phyloP scores from a whole-genome alignment of 2,797 vertebrate genomes.

The Ptychadena robeensis region DNA sequence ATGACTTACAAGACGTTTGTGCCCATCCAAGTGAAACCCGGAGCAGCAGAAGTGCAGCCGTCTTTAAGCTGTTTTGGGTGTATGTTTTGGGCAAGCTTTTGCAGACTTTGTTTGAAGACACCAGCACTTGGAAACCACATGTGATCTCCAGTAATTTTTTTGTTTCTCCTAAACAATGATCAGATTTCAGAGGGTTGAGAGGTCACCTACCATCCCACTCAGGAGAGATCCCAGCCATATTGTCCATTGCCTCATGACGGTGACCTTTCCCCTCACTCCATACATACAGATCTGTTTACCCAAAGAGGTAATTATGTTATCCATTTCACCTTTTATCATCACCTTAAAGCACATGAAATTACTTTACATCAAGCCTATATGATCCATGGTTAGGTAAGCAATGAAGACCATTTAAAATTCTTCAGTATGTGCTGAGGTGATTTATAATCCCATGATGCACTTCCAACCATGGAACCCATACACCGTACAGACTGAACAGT shows the following conservation, averaged over 20 bases:
- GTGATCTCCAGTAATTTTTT: slow-evolving; percentile 17
- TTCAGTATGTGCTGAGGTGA: slow-evolving; percentile 32
- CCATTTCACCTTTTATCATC: slow-evolving; percentile 7
- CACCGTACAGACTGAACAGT: neutral
- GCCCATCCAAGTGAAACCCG: slow-evolving; percentile 8
- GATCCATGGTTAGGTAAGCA: neutral
- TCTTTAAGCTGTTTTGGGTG: slow-evolving; percentile 3
- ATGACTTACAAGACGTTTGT: neutral
- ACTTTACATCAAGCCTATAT: neutral
- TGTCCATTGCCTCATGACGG: slow-evolving; percentile 10
- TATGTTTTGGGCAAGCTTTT: slow-evolving; percentile 29
- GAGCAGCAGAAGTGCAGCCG: neutral
- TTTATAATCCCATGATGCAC: slow-evolving; percentile 5
- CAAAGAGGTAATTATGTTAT: neutral
- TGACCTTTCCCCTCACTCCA: slow-evolving; percentile 23
- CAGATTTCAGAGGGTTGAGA: slow-evolving; percentile 24
- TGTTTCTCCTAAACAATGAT: slow-evolving; percentile 33
- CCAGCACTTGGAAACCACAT: slow-evolving; percentile 55
- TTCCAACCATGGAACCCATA: neutral
- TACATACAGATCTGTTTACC: neutral
- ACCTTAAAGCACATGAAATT: slow-evolving; percentile 49
- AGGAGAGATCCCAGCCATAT: slow-evolving; percentile 45
- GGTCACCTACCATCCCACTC: slow-evolving; percentile 29
- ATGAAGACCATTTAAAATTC: neutral
- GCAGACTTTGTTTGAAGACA: slow-evolving; percentile 43